These are phyloP conservation scores for Perca flavescens DNA, from an alignment of 2,113 vertebrate species.

Conservation along the genomic window DNA sequence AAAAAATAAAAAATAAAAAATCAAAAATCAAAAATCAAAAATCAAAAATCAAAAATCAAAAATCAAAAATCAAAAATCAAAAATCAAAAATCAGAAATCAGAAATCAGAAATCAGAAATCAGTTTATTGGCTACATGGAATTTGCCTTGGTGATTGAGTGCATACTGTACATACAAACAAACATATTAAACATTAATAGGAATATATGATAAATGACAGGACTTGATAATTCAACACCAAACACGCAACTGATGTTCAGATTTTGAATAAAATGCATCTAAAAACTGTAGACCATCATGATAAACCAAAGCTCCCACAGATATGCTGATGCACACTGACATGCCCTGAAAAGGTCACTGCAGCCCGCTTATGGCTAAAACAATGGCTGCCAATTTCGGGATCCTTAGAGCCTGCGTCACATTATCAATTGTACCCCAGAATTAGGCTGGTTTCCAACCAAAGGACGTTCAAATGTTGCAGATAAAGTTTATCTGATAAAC, in stretches of 20 bases:
- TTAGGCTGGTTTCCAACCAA: constrained; percentile 62
- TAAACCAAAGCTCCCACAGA: constrained; percentile 13
- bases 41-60: too few species aligned
- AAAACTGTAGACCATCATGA: constrained; percentile 73
- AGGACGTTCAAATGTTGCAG: constrained; percentile 68
- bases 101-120: too few species aligned
- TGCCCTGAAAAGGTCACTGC: constrained; percentile 39
- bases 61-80: too few species aligned
- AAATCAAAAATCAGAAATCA: too few species aligned
- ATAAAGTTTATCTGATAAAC: constrained; percentile 78
- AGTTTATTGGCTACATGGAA: too few species aligned
- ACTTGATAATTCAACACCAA: constrained; percentile 67
- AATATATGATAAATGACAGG: not conserved
- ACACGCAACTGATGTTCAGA: constrained; percentile 89
- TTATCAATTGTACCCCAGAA: constrained; percentile 64
- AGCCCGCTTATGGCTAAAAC: constrained; percentile 44
- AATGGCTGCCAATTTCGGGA: constrained; percentile 41
- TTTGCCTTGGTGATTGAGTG: too few species aligned
- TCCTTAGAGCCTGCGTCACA: constrained; percentile 45
- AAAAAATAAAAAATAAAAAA: too few species aligned
- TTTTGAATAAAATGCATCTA: constrained; percentile 85
- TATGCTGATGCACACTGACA: constrained; percentile 9
- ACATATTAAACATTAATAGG: too few species aligned
- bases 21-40: too few species aligned
- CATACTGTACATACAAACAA: too few species aligned